Evolutionary conservation across 2,888 invertebrate species (phyloP).

Genomic region (Pseudococcus jackbeardsleyi): DNA sequence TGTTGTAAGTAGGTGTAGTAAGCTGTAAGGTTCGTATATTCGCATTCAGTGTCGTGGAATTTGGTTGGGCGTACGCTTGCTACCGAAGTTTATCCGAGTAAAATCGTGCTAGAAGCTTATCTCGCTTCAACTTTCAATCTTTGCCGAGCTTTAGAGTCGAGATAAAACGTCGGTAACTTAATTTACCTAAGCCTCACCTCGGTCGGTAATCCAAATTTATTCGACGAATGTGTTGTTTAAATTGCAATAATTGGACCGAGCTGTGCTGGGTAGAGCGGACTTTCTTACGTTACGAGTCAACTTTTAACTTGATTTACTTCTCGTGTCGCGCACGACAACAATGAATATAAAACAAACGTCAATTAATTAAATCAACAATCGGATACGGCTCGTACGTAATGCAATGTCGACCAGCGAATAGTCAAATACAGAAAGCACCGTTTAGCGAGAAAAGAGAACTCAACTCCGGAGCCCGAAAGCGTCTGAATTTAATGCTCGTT

Average conservation of each 20-base stretch:
- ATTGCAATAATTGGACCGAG: constrained; percentile 13
- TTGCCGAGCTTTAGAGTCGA: neutral
- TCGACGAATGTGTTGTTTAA: constrained; percentile 9
- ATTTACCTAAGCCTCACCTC: neutral
- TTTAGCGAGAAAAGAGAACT: neutral
- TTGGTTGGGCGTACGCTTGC: no score
- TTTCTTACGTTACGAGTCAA: neutral
- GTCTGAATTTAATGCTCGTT: neutral
- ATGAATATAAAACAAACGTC: constrained; percentile 9
- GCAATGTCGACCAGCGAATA: neutral
- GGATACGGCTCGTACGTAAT: neutral
- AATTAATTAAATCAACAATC: constrained; percentile 24
- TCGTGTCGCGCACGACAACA: neutral
- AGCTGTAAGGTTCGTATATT: no score
- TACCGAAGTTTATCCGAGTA: neutral
- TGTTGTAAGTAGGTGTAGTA: no score
- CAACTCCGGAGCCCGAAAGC: neutral
- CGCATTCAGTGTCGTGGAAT: no score
- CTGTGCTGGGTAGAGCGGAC: neutral
- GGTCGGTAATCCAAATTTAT: neutral
- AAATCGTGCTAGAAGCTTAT: neutral
- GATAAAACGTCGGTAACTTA: neutral
- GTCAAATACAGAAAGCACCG: neutral
- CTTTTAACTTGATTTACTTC: neutral
- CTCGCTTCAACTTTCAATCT: neutral